Base-by-base conservation (phyloP, 2,113 vertebrate genomes). In the Desmodus rotundus region DNA sequence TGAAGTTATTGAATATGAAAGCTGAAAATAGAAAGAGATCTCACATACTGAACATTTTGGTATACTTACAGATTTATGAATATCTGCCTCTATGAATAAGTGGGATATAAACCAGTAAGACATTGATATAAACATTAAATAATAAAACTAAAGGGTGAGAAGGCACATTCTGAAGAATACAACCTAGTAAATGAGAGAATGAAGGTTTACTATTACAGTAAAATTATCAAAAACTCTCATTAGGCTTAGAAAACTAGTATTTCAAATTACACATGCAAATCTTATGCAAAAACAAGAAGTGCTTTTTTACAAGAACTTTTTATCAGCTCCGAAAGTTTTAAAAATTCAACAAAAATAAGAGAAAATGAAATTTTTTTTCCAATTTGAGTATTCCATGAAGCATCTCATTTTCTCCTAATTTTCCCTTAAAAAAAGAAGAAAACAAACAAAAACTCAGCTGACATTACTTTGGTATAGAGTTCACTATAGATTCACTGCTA, bases 81-180 rank as follows among this genome's bases (percentile, higher is more conserved):
- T 61, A 92, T 45, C 52, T 92, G 61, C 28, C 67, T 54, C 54
- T 13, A 93, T 9, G 65, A 83, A 43, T 54, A 88, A 56, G 26
- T 1, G 93, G 17, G 6, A 11, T 67, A 72, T 16, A 78, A 41
- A 73, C 72, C 33, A 77, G 61, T 84, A 70, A 54, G 36, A 68
- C 13, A 54, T 6, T 19, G 74, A 89, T 3, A 72, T 38, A 87
- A 93, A 81, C 63, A 94, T 5, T 54, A 52, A 89, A 43, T 52
- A 63, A 45, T 54, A 73, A 85, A 87, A 91, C 54, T 83, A 20
- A 89, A 61, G 61, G 9, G 14, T 89, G 65, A 78, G 47, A 95
- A 95, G 94, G 67, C 81, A 96, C 89, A 84, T 47, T 89, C 74
- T 92, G 36, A 93, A 94, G 74, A 91, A 58, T 63, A 72, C 2